Percentiles rank a stretch among this genome's conserved stretches.
phyloP scores from a whole-genome alignment of 2,113 vertebrate species.

The Prinia subflava region DNA sequence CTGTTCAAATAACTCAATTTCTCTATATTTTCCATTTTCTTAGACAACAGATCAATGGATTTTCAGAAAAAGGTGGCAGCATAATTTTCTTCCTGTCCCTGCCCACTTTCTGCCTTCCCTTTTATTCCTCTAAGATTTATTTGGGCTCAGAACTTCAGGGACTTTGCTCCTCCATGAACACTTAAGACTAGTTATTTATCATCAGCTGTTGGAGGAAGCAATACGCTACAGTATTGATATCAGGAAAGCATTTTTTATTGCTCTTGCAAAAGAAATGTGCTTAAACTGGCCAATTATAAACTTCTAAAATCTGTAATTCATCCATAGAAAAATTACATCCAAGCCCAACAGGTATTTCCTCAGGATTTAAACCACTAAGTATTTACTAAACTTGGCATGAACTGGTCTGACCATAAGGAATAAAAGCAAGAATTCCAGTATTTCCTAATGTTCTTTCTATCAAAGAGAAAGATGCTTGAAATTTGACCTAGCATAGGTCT shows the following conservation, averaged over 20 bases:
- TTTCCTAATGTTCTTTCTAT: not conserved
- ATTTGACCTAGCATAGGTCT: not conserved
- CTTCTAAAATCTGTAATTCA: not conserved
- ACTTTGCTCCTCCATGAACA: not conserved
- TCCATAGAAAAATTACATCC: not conserved
- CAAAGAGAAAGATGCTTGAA: not conserved
- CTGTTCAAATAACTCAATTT: not conserved
- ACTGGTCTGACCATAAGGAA: not conserved
- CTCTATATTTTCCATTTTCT: not conserved
- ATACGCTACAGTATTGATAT: not conserved
- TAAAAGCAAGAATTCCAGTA: not conserved
- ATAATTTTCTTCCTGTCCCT: not conserved
- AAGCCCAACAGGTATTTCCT: not conserved
- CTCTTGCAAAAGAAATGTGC: not conserved
- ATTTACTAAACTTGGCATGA: not conserved
- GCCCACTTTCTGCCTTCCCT: not conserved
- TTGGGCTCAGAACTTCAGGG: not conserved
- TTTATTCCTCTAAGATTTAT: not conserved
- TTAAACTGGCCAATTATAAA: not conserved
- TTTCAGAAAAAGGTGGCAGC: not conserved
- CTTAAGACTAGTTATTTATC: not conserved
- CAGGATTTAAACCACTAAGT: not conserved
- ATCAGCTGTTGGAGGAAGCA: not conserved
- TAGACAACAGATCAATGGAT: not conserved
- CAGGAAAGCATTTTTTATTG: not conserved